A percentile compares a stretch with the other conserved stretches of the same genome.
Conservation (phyloP, 2,113 vertebrate species). For the Blennius ocellaris region DNA sequence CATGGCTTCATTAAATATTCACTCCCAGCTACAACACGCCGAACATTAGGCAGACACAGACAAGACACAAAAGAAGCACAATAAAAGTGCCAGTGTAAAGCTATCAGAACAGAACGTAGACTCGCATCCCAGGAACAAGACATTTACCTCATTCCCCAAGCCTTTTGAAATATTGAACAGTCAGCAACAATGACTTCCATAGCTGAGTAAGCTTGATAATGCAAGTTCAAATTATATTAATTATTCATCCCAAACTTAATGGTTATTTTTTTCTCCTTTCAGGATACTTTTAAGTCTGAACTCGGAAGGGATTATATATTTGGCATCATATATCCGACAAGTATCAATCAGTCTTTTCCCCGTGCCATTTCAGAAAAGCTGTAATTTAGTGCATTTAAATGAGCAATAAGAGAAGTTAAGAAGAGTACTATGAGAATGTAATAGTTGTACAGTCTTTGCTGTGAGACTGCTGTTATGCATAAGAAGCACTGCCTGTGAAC, state of each 20-base stretch:
- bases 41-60: constrained; percentile 58
- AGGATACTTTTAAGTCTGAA: constrained; percentile 13
- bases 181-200: constrained; percentile 40
- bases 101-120: constrained; percentile 42
- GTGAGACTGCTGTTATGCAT: constrained; percentile 48
- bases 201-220: constrained; percentile 48
- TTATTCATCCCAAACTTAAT: constrained; percentile 56
- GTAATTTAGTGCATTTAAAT: constrained; percentile 56
- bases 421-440: constrained; percentile 39
- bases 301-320: constrained; percentile 31
- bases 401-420: constrained; percentile 26
- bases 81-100: constrained; percentile 50
- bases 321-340: constrained; percentile 19
- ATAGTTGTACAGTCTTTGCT: constrained; percentile 27
- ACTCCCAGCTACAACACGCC: constrained; percentile 67
- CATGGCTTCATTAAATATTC: constrained; percentile 79
- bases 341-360: constrained; percentile 44
- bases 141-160: constrained; percentile 44
- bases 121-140: constrained; percentile 21
- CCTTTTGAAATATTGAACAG: constrained; percentile 66
- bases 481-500: constrained; percentile 55
- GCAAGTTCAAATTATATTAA: constrained; percentile 48
- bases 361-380: constrained; percentile 28
- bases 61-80: constrained; percentile 54
- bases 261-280: constrained; percentile 35